phyloP scores from a whole-genome alignment of 2,797 vertebrate species.

The Argya squamiceps region DNA sequence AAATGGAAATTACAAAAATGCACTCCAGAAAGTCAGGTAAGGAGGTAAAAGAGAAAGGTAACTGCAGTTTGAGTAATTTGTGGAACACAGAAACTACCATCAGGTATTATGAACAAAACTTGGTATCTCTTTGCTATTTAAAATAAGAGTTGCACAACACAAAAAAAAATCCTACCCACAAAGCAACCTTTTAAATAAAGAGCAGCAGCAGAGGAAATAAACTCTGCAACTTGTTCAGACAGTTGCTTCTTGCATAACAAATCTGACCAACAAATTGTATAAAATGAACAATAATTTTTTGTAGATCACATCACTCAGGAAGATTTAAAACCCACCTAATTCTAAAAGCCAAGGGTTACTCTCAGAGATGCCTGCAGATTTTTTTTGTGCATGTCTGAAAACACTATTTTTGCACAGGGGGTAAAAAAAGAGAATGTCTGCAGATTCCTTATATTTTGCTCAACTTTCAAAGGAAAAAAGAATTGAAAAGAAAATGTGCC shows the following conservation, averaged over 20 bases:
- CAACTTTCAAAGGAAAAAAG: not conserved
- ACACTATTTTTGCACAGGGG: not conserved
- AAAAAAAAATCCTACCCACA: not conserved
- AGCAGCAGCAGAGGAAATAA: not conserved
- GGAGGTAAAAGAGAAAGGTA: not conserved
- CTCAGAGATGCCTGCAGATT: not conserved
- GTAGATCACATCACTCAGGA: accelerated
- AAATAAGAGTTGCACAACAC: not conserved
- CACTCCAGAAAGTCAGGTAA: not conserved
- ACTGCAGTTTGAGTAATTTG: not conserved
- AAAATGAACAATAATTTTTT: accelerated
- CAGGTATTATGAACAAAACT: not conserved
- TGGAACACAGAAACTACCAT: not conserved
- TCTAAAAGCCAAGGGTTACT: not conserved
- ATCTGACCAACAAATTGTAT: not conserved
- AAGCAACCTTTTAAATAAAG: not conserved
- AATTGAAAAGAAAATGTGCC: not conserved
- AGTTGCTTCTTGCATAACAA: not conserved
- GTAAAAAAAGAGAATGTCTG: not conserved
- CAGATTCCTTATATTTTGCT: not conserved
- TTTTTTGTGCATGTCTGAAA: not conserved
- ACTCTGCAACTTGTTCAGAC: not conserved
- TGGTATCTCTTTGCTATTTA: not conserved
- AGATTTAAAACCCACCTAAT: not conserved
- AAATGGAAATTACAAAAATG: not conserved